Conservation (phyloP, 2,888 invertebrate genomes). For the Mesodorylaimus sp. region DNA sequence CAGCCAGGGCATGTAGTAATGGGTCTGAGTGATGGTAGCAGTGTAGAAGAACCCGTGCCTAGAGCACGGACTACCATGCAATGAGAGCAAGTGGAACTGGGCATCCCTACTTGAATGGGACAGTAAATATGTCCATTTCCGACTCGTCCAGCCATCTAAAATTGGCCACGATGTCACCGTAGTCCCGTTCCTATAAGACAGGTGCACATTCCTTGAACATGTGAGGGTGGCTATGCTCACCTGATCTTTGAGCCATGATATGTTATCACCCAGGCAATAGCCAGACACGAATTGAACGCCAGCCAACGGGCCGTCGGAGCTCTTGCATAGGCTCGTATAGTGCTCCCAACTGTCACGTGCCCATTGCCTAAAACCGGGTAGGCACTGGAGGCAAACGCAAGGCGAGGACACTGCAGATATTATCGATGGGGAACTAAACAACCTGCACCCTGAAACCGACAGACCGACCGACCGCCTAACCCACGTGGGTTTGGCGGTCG, state of each 20-base stretch:
- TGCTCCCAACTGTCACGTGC: neutral
- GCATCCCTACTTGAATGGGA: no score
- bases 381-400: no score
- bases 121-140: neutral
- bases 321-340: neutral
- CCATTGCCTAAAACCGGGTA: neutral
- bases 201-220: no score
- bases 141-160: neutral
- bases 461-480: no score
- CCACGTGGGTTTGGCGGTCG: no score
- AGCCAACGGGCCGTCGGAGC: neutral
- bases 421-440: no score
- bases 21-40: constrained; percentile 55
- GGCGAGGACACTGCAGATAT: no score
- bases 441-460: no score
- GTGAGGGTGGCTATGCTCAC: no score
- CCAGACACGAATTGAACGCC: neutral
- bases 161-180: neutral
- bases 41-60: constrained; percentile 59
- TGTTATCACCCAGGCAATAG: neutral
- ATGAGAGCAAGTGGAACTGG: no score
- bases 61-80: no score
- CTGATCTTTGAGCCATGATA: neutral
- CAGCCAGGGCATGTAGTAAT: constrained; percentile 57
- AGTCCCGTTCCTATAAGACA: neutral